phyloP scores from a whole-genome alignment of 2,888 invertebrate species.

The Nemapogon koenigi region DNA sequence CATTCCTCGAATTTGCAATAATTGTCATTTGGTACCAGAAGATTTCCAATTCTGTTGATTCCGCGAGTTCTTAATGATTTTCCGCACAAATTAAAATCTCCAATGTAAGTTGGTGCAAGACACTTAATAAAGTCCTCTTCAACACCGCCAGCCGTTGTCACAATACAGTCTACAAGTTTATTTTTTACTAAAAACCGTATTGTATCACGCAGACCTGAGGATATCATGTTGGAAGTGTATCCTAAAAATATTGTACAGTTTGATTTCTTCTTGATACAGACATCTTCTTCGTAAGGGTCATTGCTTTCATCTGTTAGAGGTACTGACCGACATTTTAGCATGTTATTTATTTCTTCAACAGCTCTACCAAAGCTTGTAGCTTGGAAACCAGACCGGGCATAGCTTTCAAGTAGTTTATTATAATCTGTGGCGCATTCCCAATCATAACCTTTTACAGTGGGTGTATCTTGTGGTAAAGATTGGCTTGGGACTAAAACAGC shows the following conservation, averaged over 20 bases:
- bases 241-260: conserved; percentile 96
- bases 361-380: conserved; percentile 94
- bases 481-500: conserved; percentile 77
- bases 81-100: conserved; percentile 87
- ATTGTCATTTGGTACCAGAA: conserved; percentile 97
- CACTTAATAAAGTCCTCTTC: conserved; percentile 99
- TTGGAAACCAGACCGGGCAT: conserved; percentile 90
- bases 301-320: conserved; percentile 72
- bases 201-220: conserved; percentile 92
- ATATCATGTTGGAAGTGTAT: conserved; percentile 97
- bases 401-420: conserved; percentile 81
- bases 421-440: conserved; percentile 92
- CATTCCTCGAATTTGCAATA: conserved; percentile 98
- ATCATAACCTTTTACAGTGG: conserved; percentile 85
- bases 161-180: conserved; percentile 90
- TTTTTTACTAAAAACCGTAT: conserved; percentile 74
- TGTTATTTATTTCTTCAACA: conserved; percentile 89
- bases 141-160: conserved; percentile 96
- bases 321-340: conserved; percentile 79
- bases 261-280: conserved; percentile 76
- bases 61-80: conserved; percentile 81
- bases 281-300: conserved; percentile 77
- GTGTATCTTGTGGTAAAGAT: conserved; percentile 69
- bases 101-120: conserved; percentile 91
- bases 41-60: conserved; percentile 86